These are phyloP conservation scores for Vombatus ursinus DNA, from an alignment of 2,113 vertebrate species.

Conservation along the genomic window DNA sequence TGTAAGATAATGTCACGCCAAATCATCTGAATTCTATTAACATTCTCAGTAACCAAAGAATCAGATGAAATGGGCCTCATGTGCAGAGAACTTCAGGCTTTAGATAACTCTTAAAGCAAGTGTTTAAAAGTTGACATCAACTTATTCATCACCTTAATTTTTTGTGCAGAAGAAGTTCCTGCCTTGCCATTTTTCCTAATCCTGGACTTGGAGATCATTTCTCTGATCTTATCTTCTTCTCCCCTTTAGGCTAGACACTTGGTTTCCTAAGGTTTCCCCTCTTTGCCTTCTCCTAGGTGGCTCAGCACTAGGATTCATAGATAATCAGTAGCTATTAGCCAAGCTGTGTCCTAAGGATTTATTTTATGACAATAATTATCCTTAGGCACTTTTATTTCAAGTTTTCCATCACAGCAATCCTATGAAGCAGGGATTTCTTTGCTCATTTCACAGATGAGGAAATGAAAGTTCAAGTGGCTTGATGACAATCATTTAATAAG, in stretches of 20 bases:
- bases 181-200: neutral
- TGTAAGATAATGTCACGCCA: neutral
- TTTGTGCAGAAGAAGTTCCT: neutral
- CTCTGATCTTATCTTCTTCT: neutral
- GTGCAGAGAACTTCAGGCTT: neutral
- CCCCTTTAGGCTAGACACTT: neutral
- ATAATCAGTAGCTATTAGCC: neutral
- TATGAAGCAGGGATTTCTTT: neutral
- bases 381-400: slow-evolving; percentile 3
- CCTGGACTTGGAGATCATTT: neutral
- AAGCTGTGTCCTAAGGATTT: neutral
- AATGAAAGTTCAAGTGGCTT: neutral
- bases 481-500: neutral
- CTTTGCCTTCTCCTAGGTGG: neutral
- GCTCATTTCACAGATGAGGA: neutral
- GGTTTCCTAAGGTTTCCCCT: neutral
- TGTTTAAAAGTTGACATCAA: neutral
- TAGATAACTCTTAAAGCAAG: neutral
- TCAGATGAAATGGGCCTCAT: neutral
- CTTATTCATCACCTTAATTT: neutral
- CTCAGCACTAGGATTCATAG: neutral
- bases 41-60: neutral
- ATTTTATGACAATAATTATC: neutral
- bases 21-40: neutral
- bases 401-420: neutral